These are phyloP conservation scores for Oryzias javanicus DNA, from an alignment of 2,113 vertebrate species.

Conservation along the genomic window DNA sequence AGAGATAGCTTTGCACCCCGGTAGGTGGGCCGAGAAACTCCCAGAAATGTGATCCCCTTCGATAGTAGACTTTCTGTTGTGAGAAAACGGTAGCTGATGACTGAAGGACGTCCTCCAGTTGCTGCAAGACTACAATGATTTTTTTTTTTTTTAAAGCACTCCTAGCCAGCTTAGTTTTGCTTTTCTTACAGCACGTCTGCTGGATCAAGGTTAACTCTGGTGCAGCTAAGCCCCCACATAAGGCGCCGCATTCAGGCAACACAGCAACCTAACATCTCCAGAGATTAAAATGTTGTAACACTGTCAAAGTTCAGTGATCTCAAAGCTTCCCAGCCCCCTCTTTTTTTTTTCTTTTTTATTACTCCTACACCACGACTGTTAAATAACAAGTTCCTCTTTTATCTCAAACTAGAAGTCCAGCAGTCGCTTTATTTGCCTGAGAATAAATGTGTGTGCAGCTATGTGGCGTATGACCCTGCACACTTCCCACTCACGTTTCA, in stretches of 20 bases:
- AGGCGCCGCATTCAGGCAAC: conserved; percentile 29
- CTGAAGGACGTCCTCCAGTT: no score
- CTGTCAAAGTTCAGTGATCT: conserved; percentile 24
- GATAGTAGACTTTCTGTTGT: no score
- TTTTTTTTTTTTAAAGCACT: no score
- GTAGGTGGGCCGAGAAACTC: not conserved
- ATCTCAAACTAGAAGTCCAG: conserved; percentile 16
- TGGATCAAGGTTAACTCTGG: conserved; percentile 9
- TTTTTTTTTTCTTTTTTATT: conserved; percentile 22
- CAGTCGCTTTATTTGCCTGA: conserved; percentile 29
- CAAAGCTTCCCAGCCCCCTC: conserved; percentile 5
- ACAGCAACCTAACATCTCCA: conserved; percentile 38
- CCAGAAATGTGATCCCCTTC: no score
- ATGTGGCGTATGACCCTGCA: conserved; percentile 46
- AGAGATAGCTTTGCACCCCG: no score
- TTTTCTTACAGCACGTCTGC: conserved; percentile 4
- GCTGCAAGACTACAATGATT: no score
- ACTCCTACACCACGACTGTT: not conserved
- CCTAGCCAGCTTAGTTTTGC: not conserved
- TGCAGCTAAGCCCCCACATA: conserved; percentile 15
- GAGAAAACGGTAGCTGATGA: no score
- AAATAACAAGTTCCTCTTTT: conserved; percentile 51
- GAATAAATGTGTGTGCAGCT: conserved; percentile 36
- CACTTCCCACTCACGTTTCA: conserved; percentile 70
- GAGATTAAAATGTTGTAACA: conserved; percentile 6